These are phyloP conservation scores for Arenaria interpres DNA, from an alignment of 2,113 vertebrate species.

Conservation along the genomic window DNA sequence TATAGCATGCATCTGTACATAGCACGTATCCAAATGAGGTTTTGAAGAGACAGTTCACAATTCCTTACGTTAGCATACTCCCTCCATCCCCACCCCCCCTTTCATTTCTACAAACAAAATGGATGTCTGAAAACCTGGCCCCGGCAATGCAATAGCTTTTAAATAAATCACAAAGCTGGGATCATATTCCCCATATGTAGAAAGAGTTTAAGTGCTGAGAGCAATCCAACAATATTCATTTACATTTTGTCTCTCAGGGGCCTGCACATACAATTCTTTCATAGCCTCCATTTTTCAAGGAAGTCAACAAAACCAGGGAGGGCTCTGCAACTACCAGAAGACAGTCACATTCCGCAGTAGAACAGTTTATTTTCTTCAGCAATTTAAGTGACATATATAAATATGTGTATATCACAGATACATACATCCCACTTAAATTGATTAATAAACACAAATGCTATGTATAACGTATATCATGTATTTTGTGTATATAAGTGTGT, in stretches of 20 bases:
- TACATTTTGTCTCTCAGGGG: neutral
- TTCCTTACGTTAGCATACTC: neutral
- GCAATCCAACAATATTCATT: neutral
- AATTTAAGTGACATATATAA: neutral
- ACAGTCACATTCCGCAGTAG: neutral
- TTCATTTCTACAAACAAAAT: neutral
- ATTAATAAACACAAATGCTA: neutral
- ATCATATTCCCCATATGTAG: accelerated
- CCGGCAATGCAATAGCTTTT: neutral
- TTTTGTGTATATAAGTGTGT: accelerated
- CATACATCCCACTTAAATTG: accelerated
- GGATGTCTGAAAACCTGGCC: neutral
- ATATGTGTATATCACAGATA: neutral
- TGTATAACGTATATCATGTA: accelerated
- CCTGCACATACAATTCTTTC: neutral
- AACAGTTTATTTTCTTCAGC: neutral
- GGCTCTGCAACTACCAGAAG: neutral
- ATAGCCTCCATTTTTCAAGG: neutral
- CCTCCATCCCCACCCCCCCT: neutral
- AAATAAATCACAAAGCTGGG: neutral
- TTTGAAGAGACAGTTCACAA: neutral
- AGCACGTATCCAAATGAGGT: accelerated
- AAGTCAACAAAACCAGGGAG: neutral
- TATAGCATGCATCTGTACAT: accelerated
- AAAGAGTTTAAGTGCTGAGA: neutral